Evolutionary conservation across 2,113 vertebrate species (phyloP), one percentile per base, ranked within the genome.

Genomic region (Stegastes partitus): DNA sequence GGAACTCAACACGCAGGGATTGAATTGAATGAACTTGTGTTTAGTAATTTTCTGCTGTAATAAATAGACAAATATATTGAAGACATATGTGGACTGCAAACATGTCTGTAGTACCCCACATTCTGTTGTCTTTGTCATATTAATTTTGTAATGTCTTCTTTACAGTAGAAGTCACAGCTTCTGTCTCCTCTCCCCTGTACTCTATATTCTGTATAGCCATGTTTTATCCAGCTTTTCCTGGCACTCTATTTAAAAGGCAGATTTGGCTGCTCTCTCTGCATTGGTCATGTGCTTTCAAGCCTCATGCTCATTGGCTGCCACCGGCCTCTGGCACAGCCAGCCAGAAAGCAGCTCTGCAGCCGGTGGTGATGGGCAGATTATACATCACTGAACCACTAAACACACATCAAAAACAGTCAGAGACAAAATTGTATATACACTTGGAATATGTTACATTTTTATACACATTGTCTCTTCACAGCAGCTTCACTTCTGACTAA

Each of bases 321-420:
- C 15, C 11, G 15, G 84, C 69, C 79, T 26, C 28, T 8, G 21
- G 64, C 53, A 55, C 90, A 93, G 91, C 92, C 93, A 94, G 75
- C 92, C 86, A 93, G 86, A 81, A 63, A 75, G 63, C 67, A 68
- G 83, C 81, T 87, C 77, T 75, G 82, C 84, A 84, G 88, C 77
- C 23, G 72, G 89, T 92, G 90, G 89, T 92, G 89, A 92, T 82
- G 76, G 92, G 92, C 92, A 93, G 93, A 94, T 92, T 91, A 90
- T 62, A 71, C 55, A 53, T 44, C 1, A 15, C 73, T 45, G 65
- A 26, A 73, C 39, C 1, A 19, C 63, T 37, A 18, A 69, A 66
- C 73, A 59, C 68, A 50, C 39, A 55, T 15, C n/a, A 37, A n/a
- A 61, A 50, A 56, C 47, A 23, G 49, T 54, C 45, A 37, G 10